These are phyloP conservation scores for Aporophyla nigra DNA, from an alignment of 2,888 invertebrate genomes.

Conservation along the genomic window DNA sequence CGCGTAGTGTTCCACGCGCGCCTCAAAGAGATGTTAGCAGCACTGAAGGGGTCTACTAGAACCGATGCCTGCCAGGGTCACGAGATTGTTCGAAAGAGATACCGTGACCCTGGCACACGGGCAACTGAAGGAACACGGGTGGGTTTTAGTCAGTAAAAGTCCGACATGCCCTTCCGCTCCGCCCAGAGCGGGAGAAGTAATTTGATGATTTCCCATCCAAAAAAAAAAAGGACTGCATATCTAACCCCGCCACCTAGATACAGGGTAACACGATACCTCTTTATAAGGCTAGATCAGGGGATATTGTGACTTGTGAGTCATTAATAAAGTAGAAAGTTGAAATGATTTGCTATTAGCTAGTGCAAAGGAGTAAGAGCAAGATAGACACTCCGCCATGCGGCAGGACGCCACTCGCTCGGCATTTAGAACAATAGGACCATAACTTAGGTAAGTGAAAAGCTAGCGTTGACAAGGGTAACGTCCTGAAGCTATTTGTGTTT, in stretches of 20 bases:
- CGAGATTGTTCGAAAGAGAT: no score
- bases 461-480: constrained; percentile 84
- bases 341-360: constrained; percentile 62
- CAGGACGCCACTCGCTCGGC: constrained; percentile 68
- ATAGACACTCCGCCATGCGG: constrained; percentile 58
- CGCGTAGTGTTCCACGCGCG: no score
- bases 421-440: constrained; percentile 82
- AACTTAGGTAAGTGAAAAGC: constrained; percentile 84
- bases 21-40: no score
- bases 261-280: background rate
- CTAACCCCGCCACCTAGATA: background rate
- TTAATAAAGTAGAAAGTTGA: constrained; percentile 63
- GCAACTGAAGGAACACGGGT: no score
- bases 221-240: no score
- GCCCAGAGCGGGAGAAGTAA: no score
- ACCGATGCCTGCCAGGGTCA: no score
- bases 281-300: background rate
- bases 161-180: no score
- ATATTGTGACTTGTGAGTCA: constrained; percentile 50
- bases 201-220: no score
- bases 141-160: no score
- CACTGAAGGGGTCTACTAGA: no score
- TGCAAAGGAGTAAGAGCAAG: constrained; percentile 59
- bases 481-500: constrained; percentile 81
- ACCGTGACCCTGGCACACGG: no score